phyloP scores from a whole-genome alignment of 2,888 invertebrate genomes.

The Hololepta plana region DNA sequence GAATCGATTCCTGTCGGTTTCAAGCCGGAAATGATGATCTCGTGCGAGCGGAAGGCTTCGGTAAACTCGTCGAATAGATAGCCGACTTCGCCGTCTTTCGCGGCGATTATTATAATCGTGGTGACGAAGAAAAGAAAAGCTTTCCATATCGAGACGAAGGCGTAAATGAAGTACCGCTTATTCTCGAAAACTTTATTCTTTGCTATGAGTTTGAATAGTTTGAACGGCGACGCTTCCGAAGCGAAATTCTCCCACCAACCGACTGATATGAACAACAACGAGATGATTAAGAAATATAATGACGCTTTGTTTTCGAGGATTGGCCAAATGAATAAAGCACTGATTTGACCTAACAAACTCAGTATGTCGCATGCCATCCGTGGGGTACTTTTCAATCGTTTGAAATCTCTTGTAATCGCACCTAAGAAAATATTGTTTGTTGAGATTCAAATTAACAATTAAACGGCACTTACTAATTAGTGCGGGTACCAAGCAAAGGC shows the following conservation, averaged over 20 bases:
- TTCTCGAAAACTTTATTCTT: conserved; percentile 18
- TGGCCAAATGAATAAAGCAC: conserved; percentile 53
- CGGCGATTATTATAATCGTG: conserved; percentile 32
- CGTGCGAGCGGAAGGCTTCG: conserved; percentile 32
- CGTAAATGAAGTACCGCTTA: conserved; percentile 52
- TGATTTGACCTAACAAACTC: conserved; percentile 43
- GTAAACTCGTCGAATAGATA: conserved; percentile 31
- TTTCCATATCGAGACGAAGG: conserved; percentile 59
- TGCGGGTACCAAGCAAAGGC: conserved; percentile 60
- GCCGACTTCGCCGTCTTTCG: conserved; percentile 27
- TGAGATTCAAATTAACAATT: conserved; percentile 30
- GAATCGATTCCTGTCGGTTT: too few relatives aligned
- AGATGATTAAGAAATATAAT: conserved; percentile 43
- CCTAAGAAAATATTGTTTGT: too few relatives aligned
- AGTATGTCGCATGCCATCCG: conserved; percentile 34
- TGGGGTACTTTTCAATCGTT: neutral
- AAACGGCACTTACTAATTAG: conserved; percentile 43
- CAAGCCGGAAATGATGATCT: conserved; percentile 32
- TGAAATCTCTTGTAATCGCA: too few relatives aligned
- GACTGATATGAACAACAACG: conserved; percentile 48
- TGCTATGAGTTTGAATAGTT: conserved; percentile 24
- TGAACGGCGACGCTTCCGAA: conserved; percentile 23
- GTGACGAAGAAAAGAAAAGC: conserved; percentile 49
- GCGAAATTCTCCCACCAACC: conserved; percentile 80
- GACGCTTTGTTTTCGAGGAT: conserved; percentile 30